Evolutionary conservation across 92 coral and sea anemone species (phyloP).

Genomic region (Bergia puertoricense): DNA sequence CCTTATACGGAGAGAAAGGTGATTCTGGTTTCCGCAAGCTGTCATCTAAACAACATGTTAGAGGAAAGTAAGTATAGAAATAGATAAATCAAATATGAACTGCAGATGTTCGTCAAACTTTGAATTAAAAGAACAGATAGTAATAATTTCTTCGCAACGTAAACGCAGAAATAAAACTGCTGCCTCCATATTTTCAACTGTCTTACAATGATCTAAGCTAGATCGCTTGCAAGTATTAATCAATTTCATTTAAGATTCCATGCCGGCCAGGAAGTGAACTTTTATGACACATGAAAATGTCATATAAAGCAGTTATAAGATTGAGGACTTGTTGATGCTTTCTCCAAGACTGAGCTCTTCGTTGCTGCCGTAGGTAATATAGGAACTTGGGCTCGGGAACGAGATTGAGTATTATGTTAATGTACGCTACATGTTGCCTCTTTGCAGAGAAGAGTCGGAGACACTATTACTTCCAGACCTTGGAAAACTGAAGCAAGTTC

Average conservation of each 20-base stretch:
- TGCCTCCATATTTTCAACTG: too few species aligned
- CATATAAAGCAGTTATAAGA: too few species aligned
- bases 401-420: too few species aligned
- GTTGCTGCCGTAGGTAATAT: not conserved
- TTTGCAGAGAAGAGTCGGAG: slow-evolving; percentile 66
- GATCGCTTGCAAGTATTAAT: too few species aligned
- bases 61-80: slow-evolving; percentile 72
- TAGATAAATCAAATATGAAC: not conserved
- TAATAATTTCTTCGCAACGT: not conserved
- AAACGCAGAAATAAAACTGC: too few species aligned
- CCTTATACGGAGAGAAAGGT: slow-evolving; percentile 95
- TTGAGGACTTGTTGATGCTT: too few species aligned
- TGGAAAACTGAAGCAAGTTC: slow-evolving; percentile 84
- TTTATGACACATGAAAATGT: too few species aligned
- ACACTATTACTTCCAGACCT: slow-evolving; percentile 90
- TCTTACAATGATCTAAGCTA: too few species aligned
- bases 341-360: too few species aligned
- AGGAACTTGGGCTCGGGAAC: not conserved
- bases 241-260: too few species aligned
- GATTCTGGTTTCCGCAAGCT: slow-evolving; percentile 96
- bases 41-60: slow-evolving; percentile 66
- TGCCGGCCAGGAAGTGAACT: too few species aligned
- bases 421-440: not conserved
- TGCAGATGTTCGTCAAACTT: too few species aligned
- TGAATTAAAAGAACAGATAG: not conserved